Percentiles rank a stretch among this genome's conserved stretches.
phyloP scores from a whole-genome alignment of 2,888 invertebrate genomes.

The Epistrophella euchroma region DNA sequence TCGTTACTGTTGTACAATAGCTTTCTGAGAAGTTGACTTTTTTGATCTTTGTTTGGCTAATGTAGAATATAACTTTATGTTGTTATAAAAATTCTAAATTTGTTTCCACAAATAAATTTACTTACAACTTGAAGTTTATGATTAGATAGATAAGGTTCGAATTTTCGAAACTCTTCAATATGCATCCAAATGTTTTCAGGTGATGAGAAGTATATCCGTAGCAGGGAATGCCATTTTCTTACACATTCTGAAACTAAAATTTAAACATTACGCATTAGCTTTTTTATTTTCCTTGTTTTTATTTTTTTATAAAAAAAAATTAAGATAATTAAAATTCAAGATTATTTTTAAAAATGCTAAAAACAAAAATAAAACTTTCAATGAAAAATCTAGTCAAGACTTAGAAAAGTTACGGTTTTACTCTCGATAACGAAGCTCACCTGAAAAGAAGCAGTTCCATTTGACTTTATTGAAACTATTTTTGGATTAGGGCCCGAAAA shows the following conservation, averaged over 20 bases:
- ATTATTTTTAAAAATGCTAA: not conserved
- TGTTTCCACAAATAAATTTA: too few species aligned
- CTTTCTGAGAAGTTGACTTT: not conserved
- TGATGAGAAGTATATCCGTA: not conserved
- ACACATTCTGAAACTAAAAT: slow-evolving; percentile 3
- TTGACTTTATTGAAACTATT: too few species aligned
- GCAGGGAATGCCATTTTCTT: not conserved
- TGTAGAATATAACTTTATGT: not conserved
- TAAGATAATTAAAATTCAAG: too few species aligned
- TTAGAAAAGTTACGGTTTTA: too few species aligned
- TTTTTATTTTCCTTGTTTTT: too few species aligned
- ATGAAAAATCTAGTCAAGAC: not conserved
- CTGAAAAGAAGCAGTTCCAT: too few species aligned
- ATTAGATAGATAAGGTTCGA: not conserved
- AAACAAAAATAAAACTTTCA: not conserved
- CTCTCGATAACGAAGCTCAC: too few species aligned
- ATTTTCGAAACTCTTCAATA: not conserved
- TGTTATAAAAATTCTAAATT: not conserved
- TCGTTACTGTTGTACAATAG: not conserved
- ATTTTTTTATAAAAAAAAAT: too few species aligned
- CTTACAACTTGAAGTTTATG: slow-evolving; percentile 9
- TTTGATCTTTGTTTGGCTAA: slow-evolving; percentile 4
- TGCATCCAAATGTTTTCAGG: not conserved
- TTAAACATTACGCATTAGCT: not conserved
- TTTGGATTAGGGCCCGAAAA: too few species aligned